Base-by-base conservation (phyloP, 2,888 invertebrate species). In the Drosophila recens region DNA sequence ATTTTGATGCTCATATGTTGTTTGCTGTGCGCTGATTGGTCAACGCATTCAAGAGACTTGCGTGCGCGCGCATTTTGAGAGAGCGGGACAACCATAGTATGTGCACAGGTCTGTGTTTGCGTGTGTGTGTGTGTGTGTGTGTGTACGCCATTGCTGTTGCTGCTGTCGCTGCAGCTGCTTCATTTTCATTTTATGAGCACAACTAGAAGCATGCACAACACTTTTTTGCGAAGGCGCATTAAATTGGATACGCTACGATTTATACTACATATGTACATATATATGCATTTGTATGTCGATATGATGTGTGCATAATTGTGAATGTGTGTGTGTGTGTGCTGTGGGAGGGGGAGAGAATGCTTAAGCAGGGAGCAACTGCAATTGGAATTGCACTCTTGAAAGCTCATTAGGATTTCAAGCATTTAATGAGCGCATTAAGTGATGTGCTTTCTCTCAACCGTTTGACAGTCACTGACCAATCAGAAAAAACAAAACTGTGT, bases 81-180 rank as follows among this genome's bases (percentile, higher is more conserved):
- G 79, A 87, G 83, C 72, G 85, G 75, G 87, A 75, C 59, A 65
- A 58, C 11, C 23, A 75, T 75, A 68, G 54, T 48, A 56, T 46
- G 8, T 56, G 27, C 34, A 46, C 34, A 11, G 30, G 30, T 42
- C 27, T 27, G 36, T 17, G 30, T 20, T 20, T 53, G 51, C n/a
- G n/a, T n/a, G n/a, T n/a, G n/a, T n/a, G 15, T 42, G 23, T 13
- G 23, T 33, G 33, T 53, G 51, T n/a, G 62, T 42, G 57, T 48
- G 46, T 73, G 23, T 63, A 42, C 77, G 67, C 74, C 73, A 68
- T 59, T 69, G 59, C 54, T 63, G 68, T 36, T 56, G 57, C 61
- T 53, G 66, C 20, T 45, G 51, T 40, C 46, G 20, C 38, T 40
- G 65, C 15, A n/a, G 42, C 49, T 52, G 54, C 38, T 45, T 46